Percentiles rank a stretch among this genome's conserved stretches.
phyloP scores from a whole-genome alignment of 2,888 invertebrate genomes.

The Pachliopta kotzebuea region DNA sequence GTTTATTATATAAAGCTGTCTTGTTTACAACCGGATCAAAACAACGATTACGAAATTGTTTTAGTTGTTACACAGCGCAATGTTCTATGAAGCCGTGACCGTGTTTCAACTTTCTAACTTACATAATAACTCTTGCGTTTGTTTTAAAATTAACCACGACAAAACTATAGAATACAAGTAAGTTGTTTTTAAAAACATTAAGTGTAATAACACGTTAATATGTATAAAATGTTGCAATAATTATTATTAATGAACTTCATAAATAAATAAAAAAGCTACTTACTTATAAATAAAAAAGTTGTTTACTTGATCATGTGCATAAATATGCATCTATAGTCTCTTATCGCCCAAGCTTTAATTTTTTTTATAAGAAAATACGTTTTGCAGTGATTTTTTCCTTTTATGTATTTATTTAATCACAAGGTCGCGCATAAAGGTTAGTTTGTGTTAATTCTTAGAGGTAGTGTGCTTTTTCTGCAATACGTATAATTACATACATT shows the following conservation, averaged over 20 bases:
- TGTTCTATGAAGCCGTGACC: slow-evolving; percentile 26
- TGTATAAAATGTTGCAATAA: not conserved
- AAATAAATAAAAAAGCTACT: too few species aligned
- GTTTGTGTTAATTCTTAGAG: not conserved
- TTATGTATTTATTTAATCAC: too few species aligned
- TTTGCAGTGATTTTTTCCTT: too few species aligned
- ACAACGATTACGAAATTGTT: slow-evolving; percentile 25
- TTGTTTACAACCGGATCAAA: slow-evolving; percentile 12
- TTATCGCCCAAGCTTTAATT: too few species aligned
- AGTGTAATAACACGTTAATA: not conserved
- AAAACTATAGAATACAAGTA: slow-evolving; percentile 41
- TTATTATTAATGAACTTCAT: too few species aligned
- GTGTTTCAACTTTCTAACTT: slow-evolving; percentile 53
- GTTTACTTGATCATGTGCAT: too few species aligned
- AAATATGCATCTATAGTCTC: too few species aligned
- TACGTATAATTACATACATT: too few species aligned
- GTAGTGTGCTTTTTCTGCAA: too few species aligned
- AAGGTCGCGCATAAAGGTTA: slow-evolving; percentile 1
- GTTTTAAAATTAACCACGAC: slow-evolving; percentile 52
- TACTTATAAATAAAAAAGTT: too few species aligned
- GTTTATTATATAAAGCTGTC: not conserved
- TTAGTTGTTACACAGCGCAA: slow-evolving; percentile 28
- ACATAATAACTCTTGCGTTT: slow-evolving; percentile 53
- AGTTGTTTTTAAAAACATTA: not conserved
- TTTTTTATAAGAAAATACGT: too few species aligned